A percentile compares a stretch with the other conserved stretches of the same genome.
Evolutionary conservation across 2,888 invertebrate genomes (phyloP).

Genomic region (Meiosimyza platycephala): DNA sequence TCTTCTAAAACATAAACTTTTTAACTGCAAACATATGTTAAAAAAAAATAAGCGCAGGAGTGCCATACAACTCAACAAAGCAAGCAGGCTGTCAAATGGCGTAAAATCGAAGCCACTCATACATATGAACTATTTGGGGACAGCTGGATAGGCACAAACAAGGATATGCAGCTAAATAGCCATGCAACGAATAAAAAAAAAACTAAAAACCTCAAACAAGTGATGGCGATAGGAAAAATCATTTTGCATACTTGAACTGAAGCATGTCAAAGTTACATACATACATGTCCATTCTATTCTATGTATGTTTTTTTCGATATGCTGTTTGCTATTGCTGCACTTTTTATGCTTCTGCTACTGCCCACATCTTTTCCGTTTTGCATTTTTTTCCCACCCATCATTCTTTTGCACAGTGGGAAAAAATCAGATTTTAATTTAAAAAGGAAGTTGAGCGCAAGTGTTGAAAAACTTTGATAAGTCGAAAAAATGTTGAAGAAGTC

Average conservation of each 20-base stretch:
- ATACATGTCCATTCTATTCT: not conserved
- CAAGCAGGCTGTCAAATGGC: slow-evolving; percentile 13
- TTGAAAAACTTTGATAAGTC: too few species aligned
- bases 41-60: too few species aligned
- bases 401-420: not conserved
- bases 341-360: too few species aligned
- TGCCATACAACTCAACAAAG: not conserved
- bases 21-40: too few species aligned
- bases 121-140: not conserved
- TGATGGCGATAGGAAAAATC: not conserved
- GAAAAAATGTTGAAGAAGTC: too few species aligned
- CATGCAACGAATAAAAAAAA: not conserved
- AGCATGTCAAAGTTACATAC: not conserved
- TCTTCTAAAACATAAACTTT: too few species aligned
- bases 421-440: too few species aligned
- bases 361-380: not conserved
- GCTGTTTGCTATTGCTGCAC: too few species aligned
- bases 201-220: not conserved
- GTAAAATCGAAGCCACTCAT: slow-evolving; percentile 9
- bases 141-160: not conserved
- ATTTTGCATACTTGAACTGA: slow-evolving; percentile 5
- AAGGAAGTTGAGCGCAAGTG: too few species aligned
- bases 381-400: not conserved
- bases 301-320: not conserved
- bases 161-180: not conserved